These are phyloP conservation scores for Stramonita haemastoma DNA, from an alignment of 2,888 invertebrate species.

Conservation along the genomic window DNA sequence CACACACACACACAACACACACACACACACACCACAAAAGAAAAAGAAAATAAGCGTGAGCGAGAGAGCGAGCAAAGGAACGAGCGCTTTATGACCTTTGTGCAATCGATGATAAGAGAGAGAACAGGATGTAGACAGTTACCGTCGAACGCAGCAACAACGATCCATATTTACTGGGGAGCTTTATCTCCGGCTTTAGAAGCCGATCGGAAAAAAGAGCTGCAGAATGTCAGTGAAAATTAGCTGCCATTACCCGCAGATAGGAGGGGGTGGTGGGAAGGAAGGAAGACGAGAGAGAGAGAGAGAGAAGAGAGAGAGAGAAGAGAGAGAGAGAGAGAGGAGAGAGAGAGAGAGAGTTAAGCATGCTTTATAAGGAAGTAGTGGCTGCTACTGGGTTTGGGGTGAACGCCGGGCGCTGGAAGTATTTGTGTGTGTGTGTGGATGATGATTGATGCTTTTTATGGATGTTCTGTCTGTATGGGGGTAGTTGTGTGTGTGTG, in stretches of 20 bases:
- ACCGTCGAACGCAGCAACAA: neutral
- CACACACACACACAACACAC: too few relatives aligned
- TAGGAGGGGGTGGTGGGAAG: neutral
- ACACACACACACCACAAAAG: neutral
- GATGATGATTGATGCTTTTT: too few relatives aligned
- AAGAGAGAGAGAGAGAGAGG: neutral
- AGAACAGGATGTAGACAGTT: neutral
- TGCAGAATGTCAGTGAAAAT: neutral
- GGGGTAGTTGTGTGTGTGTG: too few relatives aligned
- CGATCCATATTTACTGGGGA: constrained; percentile 1
- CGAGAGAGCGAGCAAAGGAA: neutral
- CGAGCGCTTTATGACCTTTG: neutral
- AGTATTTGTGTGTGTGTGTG: too few relatives aligned
- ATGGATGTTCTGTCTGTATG: too few relatives aligned
- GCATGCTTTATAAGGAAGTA: too few relatives aligned
- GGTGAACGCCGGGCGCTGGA: too few relatives aligned
- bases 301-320: constrained; percentile 6
- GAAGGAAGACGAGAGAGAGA: neutral
- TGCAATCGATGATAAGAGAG: neutral
- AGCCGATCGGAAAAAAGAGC: neutral
- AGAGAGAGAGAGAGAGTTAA: neutral
- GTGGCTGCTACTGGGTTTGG: too few relatives aligned
- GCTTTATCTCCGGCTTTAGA: neutral
- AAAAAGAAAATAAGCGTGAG: neutral
- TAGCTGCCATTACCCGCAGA: neutral